Evolutionary conservation across 2,888 invertebrate species (phyloP), one percentile per base, ranked within the genome.

Genomic region (Torymus tubicola): DNA sequence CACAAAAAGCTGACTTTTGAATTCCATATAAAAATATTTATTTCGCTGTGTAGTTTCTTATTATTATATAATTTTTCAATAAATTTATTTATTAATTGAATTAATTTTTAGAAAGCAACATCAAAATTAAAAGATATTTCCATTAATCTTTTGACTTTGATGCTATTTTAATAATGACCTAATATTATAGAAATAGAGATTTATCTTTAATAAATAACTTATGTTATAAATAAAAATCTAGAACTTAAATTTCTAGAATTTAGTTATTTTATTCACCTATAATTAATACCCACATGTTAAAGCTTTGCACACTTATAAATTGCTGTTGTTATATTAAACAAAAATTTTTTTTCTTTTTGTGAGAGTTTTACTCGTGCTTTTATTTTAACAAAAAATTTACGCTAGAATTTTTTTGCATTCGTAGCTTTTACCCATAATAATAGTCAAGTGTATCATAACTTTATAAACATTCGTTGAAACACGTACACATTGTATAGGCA

Each of bases 391-490:
- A 55, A 79, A 70, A 63, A 68, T 52, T 69, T 58, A 61, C 14
- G 42, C 65, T n/a, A 64, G 4, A 57, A 31, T 78, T 68, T 73
- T 50, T 24, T 67, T 50, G 18, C 0, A 67, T 16, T 53, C 12
- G 53, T 75, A 42, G 8, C 11, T 58, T 80, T 58, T 42, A 55
- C 42, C 65, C 73, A 50, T 81, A 81, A 67, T 63, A 71, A 13
- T 77, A 74, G 21, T 78, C 77, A 80, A 79, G 79, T 42, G 42
- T 42, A 81, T 68, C 72, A 11, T 73, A 73, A 72, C 74, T 70
- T 42, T 14, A 61, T 64, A 31, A 60, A 58, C 50, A 58, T 69
- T 78, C 63, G 58, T 64, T 50, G 12, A 68, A 68, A 76, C 83
- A 81, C 71, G 78, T 74, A 78, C 67, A 55, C 71, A 60, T 50